Percentiles rank a stretch among this genome's conserved stretches.
phyloP scores from a whole-genome alignment of 1,140 invertebrate species.

The Temnothorax curvispinosus region DNA sequence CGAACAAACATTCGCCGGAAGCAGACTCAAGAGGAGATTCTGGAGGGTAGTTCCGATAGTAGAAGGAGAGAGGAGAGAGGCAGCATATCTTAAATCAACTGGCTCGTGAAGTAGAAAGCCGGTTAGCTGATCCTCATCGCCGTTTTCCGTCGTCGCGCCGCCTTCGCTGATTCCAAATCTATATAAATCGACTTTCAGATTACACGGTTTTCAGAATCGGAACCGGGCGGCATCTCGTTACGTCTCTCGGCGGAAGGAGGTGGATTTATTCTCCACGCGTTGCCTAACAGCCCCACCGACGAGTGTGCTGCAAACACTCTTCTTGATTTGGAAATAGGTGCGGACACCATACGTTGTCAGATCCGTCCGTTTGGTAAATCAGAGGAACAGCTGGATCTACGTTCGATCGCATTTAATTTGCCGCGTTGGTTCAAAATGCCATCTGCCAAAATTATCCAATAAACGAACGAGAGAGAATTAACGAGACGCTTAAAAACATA shows the following conservation, averaged over 20 bases:
- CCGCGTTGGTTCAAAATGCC: background rate
- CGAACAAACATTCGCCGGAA: slow-evolving; percentile 55
- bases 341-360: background rate
- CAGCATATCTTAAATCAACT: slow-evolving; percentile 57
- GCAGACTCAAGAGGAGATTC: slow-evolving; percentile 39
- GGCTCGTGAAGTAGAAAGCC: slow-evolving; percentile 41
- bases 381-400: slow-evolving; percentile 5
- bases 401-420: slow-evolving; percentile 20
- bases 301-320: slow-evolving; percentile 26
- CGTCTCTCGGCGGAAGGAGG: background rate
- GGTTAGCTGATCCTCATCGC: slow-evolving; percentile 51
- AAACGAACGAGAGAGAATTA: background rate
- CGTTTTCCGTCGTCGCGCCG: slow-evolving; percentile 25
- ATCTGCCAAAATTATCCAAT: background rate
- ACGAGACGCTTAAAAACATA: background rate
- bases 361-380: slow-evolving; percentile 60
- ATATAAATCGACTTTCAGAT: slow-evolving; percentile 78
- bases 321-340: slow-evolving; percentile 40
- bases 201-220: slow-evolving; percentile 57
- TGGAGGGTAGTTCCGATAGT: slow-evolving; percentile 7
- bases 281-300: background rate
- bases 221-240: slow-evolving; percentile 39
- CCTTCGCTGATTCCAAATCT: slow-evolving; percentile 69
- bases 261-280: slow-evolving; percentile 36
- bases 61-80: background rate